phyloP scores from a whole-genome alignment of 2,797 vertebrate species.

The Pampus argenteus region DNA sequence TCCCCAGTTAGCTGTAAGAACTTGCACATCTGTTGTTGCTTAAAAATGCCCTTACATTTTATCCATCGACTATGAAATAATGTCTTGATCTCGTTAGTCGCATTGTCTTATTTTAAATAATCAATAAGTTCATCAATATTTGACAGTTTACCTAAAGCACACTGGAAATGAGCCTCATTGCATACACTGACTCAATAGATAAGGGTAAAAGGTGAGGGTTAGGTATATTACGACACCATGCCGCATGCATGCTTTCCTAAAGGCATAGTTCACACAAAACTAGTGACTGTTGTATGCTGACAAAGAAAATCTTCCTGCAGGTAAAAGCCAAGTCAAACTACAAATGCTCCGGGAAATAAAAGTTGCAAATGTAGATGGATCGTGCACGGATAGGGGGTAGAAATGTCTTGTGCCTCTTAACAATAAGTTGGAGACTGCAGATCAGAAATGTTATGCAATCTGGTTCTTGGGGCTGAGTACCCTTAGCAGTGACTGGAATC shows the following conservation, averaged over 20 bases:
- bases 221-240: conserved; percentile 27
- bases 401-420: neutral
- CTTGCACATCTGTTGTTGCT: neutral
- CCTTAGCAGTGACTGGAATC: conserved; percentile 2
- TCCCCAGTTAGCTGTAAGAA: too few species aligned
- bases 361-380: neutral
- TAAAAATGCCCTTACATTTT: neutral
- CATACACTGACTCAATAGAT: too few species aligned
- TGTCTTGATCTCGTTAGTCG: neutral
- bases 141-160: neutral
- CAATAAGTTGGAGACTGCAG: neutral
- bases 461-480: neutral
- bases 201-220: too few species aligned
- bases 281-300: neutral
- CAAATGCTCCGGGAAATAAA: neutral
- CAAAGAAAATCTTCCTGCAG: neutral
- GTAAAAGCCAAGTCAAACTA: neutral
- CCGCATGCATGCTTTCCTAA: neutral
- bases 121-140: neutral
- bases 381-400: neutral
- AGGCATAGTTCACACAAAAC: neutral
- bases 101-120: neutral
- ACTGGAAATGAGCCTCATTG: neutral
- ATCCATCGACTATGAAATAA: neutral
- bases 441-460: conserved; percentile 17